Percentiles rank a stretch among this genome's conserved stretches.
Evolutionary conservation across 2,797 vertebrate genomes (phyloP).

Genomic region (Pseudochaenichthys georgianus): DNA sequence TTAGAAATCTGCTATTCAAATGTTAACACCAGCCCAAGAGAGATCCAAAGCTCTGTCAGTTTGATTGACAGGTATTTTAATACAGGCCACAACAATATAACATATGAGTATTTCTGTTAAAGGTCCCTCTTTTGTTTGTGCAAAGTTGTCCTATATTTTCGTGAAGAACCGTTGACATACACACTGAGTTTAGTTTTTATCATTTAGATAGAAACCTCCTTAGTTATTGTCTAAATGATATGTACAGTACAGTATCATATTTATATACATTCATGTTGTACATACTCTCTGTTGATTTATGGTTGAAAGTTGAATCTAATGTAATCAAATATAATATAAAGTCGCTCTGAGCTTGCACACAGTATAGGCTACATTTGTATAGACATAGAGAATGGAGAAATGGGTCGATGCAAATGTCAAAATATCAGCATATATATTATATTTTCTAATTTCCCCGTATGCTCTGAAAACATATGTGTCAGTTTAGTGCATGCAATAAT

Average conservation of each 20-base stretch:
- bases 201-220: not conserved
- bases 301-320: not conserved
- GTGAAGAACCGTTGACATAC: not conserved
- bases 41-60: not conserved
- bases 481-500: not conserved
- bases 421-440: no score
- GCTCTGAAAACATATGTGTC: not conserved
- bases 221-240: not conserved
- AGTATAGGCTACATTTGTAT: not conserved
- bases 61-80: slow-evolving; percentile 1
- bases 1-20: slow-evolving; percentile 3
- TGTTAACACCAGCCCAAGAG: not conserved
- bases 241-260: not conserved
- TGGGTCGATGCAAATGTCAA: not conserved
- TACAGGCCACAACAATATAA: not conserved
- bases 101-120: not conserved
- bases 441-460: no score
- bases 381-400: not conserved
- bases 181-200: not conserved
- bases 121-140: not conserved
- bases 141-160: not conserved
- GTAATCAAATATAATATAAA: not conserved
- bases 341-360: not conserved
- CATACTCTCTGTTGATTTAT: not conserved
- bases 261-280: not conserved